These are phyloP conservation scores for Thunnus thynnus DNA, from an alignment of 2,113 vertebrate species.

Conservation along the genomic window DNA sequence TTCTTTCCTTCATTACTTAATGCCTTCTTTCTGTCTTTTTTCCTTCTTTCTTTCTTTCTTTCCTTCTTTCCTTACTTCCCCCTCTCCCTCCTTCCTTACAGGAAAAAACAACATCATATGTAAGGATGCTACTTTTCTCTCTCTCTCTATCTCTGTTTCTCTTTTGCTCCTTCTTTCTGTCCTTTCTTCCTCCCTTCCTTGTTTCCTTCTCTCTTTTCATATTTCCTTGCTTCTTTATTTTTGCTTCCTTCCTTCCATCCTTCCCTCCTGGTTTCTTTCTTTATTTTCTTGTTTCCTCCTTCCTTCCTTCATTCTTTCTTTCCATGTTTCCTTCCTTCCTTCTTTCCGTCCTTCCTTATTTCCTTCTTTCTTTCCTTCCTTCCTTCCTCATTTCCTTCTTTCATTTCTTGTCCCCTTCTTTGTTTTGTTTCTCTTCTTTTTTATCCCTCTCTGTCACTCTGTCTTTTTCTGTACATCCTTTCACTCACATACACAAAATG, in stretches of 20 bases:
- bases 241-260: background rate
- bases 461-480: background rate
- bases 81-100: background rate
- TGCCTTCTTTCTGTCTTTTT: background rate
- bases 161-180: background rate
- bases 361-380: background rate
- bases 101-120: too few relatives aligned
- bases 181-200: background rate
- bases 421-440: background rate
- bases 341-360: background rate
- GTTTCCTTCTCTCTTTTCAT: background rate
- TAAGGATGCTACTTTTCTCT: too few relatives aligned
- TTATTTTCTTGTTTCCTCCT: background rate
- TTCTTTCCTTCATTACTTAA: background rate
- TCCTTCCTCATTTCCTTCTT: background rate
- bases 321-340: background rate
- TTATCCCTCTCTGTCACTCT: conserved; percentile 1
- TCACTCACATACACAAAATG: conserved; percentile 36
- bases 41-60: background rate
- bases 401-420: background rate
- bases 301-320: background rate
- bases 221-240: too few relatives aligned
- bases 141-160: background rate
- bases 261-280: too few relatives aligned
- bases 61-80: too few relatives aligned